Conservation (phyloP, 2,113 vertebrate species). For the Ctenomys sociabilis region DNA sequence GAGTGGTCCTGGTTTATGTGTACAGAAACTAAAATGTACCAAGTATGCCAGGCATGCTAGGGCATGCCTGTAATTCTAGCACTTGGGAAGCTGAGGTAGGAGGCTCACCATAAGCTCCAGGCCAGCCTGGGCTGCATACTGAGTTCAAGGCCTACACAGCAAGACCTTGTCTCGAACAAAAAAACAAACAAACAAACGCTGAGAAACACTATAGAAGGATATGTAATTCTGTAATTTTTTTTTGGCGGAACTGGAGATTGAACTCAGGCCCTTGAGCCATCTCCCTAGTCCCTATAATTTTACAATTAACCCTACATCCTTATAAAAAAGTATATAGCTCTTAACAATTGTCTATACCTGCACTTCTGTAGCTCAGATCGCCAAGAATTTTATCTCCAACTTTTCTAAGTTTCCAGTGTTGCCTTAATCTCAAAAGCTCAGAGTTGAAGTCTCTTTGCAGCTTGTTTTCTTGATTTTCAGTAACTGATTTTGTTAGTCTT, state of each 20-base stretch:
- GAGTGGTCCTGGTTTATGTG: neutral
- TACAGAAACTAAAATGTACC: conserved; percentile 30
- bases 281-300: too few relatives aligned
- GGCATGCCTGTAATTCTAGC: neutral
- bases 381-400: conserved; percentile 99
- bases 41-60: neutral
- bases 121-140: neutral
- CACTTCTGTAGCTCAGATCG: conserved; percentile 97
- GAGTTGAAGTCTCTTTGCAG: conserved; percentile 98
- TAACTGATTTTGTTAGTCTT: conserved; percentile 94
- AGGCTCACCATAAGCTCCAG: neutral
- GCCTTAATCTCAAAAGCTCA: conserved; percentile 94
- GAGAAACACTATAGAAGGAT: too few relatives aligned
- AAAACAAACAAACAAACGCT: neutral
- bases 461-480: conserved; percentile 96
- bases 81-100: neutral
- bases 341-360: conserved; percentile 86
- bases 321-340: neutral
- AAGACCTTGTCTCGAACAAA: neutral
- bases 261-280: too few relatives aligned
- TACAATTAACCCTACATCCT: neutral
- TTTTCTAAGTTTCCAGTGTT: conserved; percentile 99
- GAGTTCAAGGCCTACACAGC: neutral
- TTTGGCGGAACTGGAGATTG: too few relatives aligned
- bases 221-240: too few relatives aligned